These are phyloP conservation scores for Scaptodrosophila lebanonensis DNA, from an alignment of 1,140 invertebrate genomes.

Conservation along the genomic window DNA sequence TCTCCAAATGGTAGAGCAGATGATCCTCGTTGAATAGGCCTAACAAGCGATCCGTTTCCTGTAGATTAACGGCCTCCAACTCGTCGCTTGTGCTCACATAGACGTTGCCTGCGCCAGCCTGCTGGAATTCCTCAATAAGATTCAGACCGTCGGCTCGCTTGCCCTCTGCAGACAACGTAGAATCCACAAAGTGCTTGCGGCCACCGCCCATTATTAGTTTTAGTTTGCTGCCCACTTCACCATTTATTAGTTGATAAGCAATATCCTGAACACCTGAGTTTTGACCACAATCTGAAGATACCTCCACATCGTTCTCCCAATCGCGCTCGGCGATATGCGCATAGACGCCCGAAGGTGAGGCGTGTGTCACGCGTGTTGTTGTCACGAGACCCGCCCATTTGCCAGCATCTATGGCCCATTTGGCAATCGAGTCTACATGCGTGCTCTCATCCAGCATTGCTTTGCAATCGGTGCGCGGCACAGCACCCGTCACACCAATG, in stretches of 20 bases:
- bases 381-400: conserved; percentile 88
- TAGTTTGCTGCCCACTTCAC: conserved; percentile 80
- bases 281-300: conserved; percentile 69
- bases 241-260: conserved; percentile 84
- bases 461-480: conserved; percentile 80
- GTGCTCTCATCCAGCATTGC: conserved; percentile 79
- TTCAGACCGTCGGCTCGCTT: conserved; percentile 83
- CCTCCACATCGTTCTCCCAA: conserved; percentile 86
- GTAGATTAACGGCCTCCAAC: conserved; percentile 69
- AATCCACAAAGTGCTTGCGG: conserved; percentile 82
- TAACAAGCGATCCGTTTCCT: conserved; percentile 73
- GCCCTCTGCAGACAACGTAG: conserved; percentile 35
- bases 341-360: conserved; percentile 85
- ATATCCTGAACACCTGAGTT: conserved; percentile 82
- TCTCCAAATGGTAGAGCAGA: conserved; percentile 79
- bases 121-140: conserved; percentile 84
- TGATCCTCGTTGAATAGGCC: conserved; percentile 79
- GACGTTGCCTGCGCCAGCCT: conserved; percentile 58
- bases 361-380: conserved; percentile 89
- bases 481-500: conserved; percentile 84
- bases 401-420: conserved; percentile 85
- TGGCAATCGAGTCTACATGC: conserved; percentile 82
- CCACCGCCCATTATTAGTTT: conserved; percentile 87
- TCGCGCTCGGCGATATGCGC: conserved; percentile 84
- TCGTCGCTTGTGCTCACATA: conserved; percentile 83